Evolutionary conservation across 2,113 vertebrate species (phyloP).

Genomic region (Poeciliopsis occidentalis): DNA sequence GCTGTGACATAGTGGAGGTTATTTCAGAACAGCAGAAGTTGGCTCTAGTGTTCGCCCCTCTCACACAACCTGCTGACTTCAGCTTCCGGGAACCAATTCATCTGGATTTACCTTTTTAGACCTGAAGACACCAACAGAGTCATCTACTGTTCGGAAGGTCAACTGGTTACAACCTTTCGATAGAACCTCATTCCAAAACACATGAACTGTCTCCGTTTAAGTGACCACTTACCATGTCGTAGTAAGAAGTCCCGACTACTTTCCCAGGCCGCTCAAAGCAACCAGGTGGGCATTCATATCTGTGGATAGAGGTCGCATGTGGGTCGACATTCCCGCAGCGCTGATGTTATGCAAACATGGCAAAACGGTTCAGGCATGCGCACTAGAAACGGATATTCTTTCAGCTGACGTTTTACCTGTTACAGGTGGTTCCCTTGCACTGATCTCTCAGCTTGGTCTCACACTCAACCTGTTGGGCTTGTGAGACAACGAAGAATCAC

Average conservation of each 20-base stretch:
- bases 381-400: neutral
- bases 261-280: conserved; percentile 89
- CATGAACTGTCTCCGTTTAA: neutral
- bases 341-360: neutral
- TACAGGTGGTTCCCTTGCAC: conserved; percentile 98
- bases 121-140: neutral
- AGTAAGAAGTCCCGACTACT: conserved; percentile 93
- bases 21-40: neutral
- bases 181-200: neutral
- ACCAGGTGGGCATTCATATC: conserved; percentile 96
- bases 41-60: neutral
- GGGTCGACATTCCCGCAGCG: neutral
- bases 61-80: neutral
- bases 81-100: neutral
- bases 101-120: neutral
- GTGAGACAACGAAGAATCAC: conserved; percentile 1
- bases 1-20: neutral
- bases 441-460: conserved; percentile 92
- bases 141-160: neutral
- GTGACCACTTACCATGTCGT: conserved; percentile 89
- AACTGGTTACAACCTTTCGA: neutral
- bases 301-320: conserved; percentile 54
- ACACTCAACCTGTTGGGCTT: conserved; percentile 95
- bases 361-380: neutral
- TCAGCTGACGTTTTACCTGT: conserved; percentile 82